Evolutionary conservation across 2,113 vertebrate genomes (phyloP), one percentile per base, ranked within the genome.

Genomic region (Steatornis caripensis): DNA sequence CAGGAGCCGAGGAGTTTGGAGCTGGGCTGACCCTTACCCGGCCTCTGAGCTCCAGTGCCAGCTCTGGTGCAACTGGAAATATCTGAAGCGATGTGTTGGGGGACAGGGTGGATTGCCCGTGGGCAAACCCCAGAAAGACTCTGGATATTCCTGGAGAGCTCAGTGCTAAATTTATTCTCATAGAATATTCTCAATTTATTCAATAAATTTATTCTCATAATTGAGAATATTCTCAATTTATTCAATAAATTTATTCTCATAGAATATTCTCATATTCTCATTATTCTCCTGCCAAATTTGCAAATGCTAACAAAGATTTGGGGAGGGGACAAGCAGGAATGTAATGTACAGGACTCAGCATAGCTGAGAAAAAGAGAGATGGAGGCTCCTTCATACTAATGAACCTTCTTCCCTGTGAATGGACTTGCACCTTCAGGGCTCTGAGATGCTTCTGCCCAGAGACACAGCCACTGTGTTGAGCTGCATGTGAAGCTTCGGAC

Each of bases 11-110:
- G 23, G 36, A 34, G 3, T 23, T 34, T 80, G 71, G 36, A 79
- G 41, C 15, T 45, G 62, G 15, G 39, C 43, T 29, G 46, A 37
- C 11, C 2, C 12, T 9, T 68, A 23, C 23, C 41, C 36, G 45
- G 36, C 14, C 32, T 87, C 57, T 66, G 57, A 79, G 24, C 41
- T 65, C 24, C 65, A 51, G 5, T 7, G 5, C 11, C 46, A 62
- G 60, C 66, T 68, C 37, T 58, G 51, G 12, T 62, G 53, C 32
- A 41, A 22, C 27, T 17, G 61, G 65, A 12, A 82, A 39, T 15
- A 0, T 5, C 37, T 82, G 51, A 29, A 36, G 43, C 4, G 10
- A 29, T 0, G 9, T 2, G 20, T 12, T 3, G 1, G 36, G 49
- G 23, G 3, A 54, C 24, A 49, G 34, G 23, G 9, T n/a, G 39